Base-by-base conservation (phyloP, 1,140 invertebrate genomes). In the Aphis craccivora region DNA sequence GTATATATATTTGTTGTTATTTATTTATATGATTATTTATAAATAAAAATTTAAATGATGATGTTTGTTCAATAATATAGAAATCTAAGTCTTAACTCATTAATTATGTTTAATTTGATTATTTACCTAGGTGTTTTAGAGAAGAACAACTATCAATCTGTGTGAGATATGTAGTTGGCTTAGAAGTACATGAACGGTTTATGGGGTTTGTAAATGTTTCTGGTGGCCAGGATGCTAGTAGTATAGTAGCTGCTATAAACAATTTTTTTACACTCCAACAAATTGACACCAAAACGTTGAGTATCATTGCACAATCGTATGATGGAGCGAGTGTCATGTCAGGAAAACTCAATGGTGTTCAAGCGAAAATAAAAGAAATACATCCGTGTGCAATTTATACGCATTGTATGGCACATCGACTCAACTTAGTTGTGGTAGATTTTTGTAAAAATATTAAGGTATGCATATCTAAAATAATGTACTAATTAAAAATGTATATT, bases 91-190 rank as follows among this genome's bases (percentile, higher is more conserved):
- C 7, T n/a, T 43, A 43, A 43, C 7, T 67, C n/a, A 76, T 35
- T 76, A 76, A 35, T 18, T 76, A 35, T 76, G 67, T 76, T 76
- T 76, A 11, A 60, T 60, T 76, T 76, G 67, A 60, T 60, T 76
- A 18, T 76, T 35, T 35, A n/a, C n/a, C n/a, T n/a, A 81, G n/a
- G 67, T 81, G n/a, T 81, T 81, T 81, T 81, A 81, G 67, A 81
- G n/a, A 81, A 81, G 67, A 81, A 81, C 67, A 81, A 35, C 67
- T 81, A 81, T 81, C 67, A n/a, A 81, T 81, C n/a, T 81, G 67
- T 81, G n/a, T 81, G 14, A 81, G n/a, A 37, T 81, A 81, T 81
- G 67, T 35, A 81, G 67, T 81, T 81, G 67, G n/a, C 11, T 81
- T 81, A 67, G 60, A 67, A 67, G 60, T 67, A 67, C 60, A 67